These are phyloP conservation scores for Heterotis niloticus DNA, from an alignment of 2,113 vertebrate species.

Conservation along the genomic window DNA sequence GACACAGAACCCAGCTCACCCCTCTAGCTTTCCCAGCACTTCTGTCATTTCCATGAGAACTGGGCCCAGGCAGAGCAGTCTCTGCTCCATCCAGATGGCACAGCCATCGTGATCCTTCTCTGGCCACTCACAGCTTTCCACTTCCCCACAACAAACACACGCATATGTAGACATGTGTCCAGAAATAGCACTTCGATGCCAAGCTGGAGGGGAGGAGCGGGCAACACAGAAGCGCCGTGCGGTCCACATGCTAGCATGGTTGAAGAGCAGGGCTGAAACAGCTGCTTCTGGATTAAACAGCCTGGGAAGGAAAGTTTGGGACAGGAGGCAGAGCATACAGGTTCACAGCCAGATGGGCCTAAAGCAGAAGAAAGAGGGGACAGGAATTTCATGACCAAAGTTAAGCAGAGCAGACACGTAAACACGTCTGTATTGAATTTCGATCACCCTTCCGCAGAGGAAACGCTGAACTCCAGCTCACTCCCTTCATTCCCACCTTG, in stretches of 20 bases:
- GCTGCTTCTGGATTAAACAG: constrained; percentile 23
- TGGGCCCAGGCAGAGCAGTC: not conserved
- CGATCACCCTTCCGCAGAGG: constrained; percentile 34
- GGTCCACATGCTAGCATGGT: not conserved
- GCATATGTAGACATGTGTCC: not conserved
- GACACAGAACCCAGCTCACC: not conserved
- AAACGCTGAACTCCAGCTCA: not conserved
- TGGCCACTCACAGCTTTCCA: not conserved
- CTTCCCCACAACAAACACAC: not conserved
- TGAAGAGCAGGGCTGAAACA: constrained; percentile 5
- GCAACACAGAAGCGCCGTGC: not conserved
- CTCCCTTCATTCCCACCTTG: not conserved
- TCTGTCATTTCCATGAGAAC: not conserved
- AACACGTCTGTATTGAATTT: constrained; percentile 47
- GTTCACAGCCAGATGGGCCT: constrained; percentile 18
- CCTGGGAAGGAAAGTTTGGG: constrained; percentile 14
- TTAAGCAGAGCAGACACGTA: constrained; percentile 45
- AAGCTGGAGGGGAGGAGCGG: not conserved
- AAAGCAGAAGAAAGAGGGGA: constrained; percentile 16
- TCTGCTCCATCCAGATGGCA: not conserved
- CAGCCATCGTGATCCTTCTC: not conserved
- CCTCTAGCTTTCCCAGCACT: not conserved
- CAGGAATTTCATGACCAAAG: constrained; percentile 14
- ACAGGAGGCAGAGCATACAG: constrained; percentile 29
- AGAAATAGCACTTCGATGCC: not conserved